Evolutionary conservation across 2,888 invertebrate genomes (phyloP).

Genomic region (Eurytoma californica): DNA sequence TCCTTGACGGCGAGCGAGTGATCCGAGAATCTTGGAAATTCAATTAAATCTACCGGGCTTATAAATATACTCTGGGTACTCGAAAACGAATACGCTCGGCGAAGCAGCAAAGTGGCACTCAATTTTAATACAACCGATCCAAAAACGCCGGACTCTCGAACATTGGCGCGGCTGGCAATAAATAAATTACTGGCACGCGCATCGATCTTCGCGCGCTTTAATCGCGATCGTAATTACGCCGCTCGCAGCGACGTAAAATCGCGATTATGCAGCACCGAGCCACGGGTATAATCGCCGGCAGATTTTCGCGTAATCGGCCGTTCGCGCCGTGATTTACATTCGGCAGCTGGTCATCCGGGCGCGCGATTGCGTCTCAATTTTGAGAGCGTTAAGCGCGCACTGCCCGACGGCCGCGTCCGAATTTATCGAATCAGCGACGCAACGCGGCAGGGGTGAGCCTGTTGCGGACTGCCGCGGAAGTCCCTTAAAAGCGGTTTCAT

Average conservation of each 20-base stretch:
- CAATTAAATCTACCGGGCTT: conserved; percentile 20
- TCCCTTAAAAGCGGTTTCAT: too few species aligned
- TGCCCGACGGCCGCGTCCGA: neutral
- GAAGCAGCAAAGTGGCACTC: neutral
- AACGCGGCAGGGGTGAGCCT: neutral
- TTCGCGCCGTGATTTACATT: conserved; percentile 43
- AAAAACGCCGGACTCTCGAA: neutral
- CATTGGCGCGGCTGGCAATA: conserved; percentile 1
- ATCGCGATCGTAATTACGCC: conserved; percentile 37
- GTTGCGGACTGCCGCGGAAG: conserved; percentile 27
- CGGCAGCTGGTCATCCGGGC: conserved; percentile 7
- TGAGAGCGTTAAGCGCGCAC: conserved; percentile 36
- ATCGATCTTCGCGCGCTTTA: conserved; percentile 37
- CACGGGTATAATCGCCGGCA: conserved; percentile 36
- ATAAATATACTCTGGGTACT: conserved; percentile 18
- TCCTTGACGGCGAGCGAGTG: neutral
- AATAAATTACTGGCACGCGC: conserved; percentile 12
- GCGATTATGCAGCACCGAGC: conserved; percentile 35
- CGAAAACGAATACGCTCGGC: conserved; percentile 19
- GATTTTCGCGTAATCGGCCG: conserved; percentile 51
- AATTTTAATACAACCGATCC: too few species aligned
- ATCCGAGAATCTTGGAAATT: conserved; percentile 11
- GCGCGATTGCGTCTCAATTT: conserved; percentile 44
- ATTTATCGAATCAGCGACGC: conserved; percentile 17
- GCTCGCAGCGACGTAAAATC: conserved; percentile 32